Base-by-base conservation (phyloP, 92 coral and sea anemone species). In the Epizoanthus ramosus region DNA sequence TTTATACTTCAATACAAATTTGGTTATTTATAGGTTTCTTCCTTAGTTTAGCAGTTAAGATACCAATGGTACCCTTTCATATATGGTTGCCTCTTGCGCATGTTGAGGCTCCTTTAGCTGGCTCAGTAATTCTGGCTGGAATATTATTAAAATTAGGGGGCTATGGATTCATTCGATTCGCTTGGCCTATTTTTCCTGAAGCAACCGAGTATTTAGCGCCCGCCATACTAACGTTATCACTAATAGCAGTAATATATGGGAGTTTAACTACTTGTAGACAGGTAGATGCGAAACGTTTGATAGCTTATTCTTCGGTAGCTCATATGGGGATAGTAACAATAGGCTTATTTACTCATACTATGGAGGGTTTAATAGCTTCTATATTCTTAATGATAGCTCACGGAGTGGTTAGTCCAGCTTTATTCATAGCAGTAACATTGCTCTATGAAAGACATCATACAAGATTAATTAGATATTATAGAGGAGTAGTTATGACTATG, bases 281-380 rank as follows among this genome's bases (percentile, higher is more conserved):
- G 73, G 91, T 90, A 57, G 97, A 92, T 79, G 83, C 86, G 43
- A 92, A 92, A 66, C 88, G 93, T 71, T 85, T 92, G 81, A 87
- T 92, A 80, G 97, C 97, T 73, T 92, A 92, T 74, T 92, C 97
- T 84, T 92, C 97, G 65, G 93, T 92, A 59, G 93, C 97, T 16
- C 97, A 92, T 43, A 92, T 92, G 97, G 97, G 97, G 35, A 74
- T 92, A 61, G 97, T 92, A 6, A 91, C 97, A 63, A 80, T 92
- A 67, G 92, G 93, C 85, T 58, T 92, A 83, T 63, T 63, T 63
- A 63, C 68, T 63, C 68, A 63, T 63, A 63, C 68, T 18, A 63
- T 63, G 68, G 68, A 63, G 68, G 68, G 68, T 19, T 63, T 63
- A 63, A 63, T 63, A 63, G 68, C 68, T 12, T 88, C 93, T 47